Evolutionary conservation across 2,888 invertebrate genomes (phyloP), one percentile per base, ranked within the genome.

Genomic region (Myopa tessellatipennis): DNA sequence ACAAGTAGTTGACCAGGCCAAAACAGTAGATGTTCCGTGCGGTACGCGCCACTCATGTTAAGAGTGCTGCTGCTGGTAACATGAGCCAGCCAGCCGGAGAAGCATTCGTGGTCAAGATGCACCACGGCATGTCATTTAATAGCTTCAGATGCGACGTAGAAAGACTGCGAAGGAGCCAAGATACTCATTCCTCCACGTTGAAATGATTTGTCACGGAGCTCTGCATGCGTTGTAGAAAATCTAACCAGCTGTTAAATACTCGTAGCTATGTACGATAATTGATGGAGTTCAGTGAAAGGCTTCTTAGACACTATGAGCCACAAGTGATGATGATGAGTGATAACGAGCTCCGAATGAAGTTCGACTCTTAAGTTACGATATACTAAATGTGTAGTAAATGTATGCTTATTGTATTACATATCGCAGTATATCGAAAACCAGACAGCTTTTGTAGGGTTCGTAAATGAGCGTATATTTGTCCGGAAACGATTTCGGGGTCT

Each of bases 201-300:
- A 14, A 65, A 65, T 65, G 38, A 16, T 38, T 65, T 65, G 65
- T 65, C 38, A 65, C 5, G 65, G 36, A 1, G 10, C 16, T 65
- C 36, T 36, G 38, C 65, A 16, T 67, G 38, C 40, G 3, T 67
- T 67, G 12, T 45, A 40, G 67, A n/a, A 67, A 40, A 67, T n/a
- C 67, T 36, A 65, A 65, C 63, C 63, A 38, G 36, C 36, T 67
- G 67, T 16, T 40, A 67, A 67, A 67, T 40, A n/a, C n/a, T n/a
- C n/a, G n/a, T n/a, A 38, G 40, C 67, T 40, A n/a, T n/a, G n/a
- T n/a, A 10, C 45, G 45, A 45, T 45, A 67, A 67, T 67, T 40
- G 67, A 67, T 67, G 67, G 40, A 67, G 67, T 40, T 40, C n/a
- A 40, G 18, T 36, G 18, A 40, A 40, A 67, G 67, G 5, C n/a